Evolutionary conservation across 2,113 vertebrate species (phyloP).

Genomic region (Psilopogon haemacephalus): DNA sequence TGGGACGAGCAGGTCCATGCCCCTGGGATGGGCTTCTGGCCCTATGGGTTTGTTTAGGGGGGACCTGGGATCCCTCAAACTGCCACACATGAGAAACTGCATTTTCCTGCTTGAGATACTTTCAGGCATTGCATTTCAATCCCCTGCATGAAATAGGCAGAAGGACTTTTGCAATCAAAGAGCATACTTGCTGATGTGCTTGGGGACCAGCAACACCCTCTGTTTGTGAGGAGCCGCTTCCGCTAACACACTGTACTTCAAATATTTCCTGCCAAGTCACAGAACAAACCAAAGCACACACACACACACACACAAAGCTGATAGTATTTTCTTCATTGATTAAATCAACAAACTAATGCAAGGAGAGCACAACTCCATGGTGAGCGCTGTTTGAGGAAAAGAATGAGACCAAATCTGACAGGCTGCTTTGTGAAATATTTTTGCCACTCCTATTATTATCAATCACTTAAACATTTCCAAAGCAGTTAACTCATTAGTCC

Average conservation of each 20-base stretch:
- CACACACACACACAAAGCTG: not conserved
- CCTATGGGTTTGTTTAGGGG: no score
- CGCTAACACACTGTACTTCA: not conserved
- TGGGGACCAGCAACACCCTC: not conserved
- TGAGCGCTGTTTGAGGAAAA: not conserved
- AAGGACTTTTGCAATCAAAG: not conserved
- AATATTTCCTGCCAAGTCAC: not conserved
- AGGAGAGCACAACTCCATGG: not conserved
- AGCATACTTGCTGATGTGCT: not conserved
- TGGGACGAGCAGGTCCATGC: no score
- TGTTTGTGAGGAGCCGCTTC: not conserved
- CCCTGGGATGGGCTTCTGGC: no score
- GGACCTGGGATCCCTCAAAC: no score
- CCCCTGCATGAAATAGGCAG: not conserved
- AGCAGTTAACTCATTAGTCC: constrained; percentile 7
- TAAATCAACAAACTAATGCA: constrained; percentile 5
- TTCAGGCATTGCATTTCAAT: not conserved
- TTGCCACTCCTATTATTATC: constrained; percentile 16
- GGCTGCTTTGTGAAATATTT: constrained; percentile 10
- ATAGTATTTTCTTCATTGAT: not conserved
- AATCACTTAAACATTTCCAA: not conserved
- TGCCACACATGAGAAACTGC: not conserved
- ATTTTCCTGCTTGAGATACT: not conserved
- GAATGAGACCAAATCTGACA: not conserved
- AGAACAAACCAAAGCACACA: not conserved